Conservation (phyloP, 2,888 invertebrate genomes). For the Brenthis daphne region DNA sequence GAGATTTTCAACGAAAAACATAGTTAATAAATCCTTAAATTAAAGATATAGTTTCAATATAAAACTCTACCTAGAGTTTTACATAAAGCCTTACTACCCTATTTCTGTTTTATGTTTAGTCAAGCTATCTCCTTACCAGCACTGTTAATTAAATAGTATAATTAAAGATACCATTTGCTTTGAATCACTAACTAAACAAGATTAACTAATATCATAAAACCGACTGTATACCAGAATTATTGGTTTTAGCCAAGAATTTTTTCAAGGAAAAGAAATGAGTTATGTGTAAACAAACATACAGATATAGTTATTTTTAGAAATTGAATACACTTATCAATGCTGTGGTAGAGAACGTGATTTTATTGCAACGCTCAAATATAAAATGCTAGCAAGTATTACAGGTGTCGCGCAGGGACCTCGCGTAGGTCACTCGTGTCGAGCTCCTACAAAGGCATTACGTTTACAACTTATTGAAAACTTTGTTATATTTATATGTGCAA, state of each 20-base stretch:
- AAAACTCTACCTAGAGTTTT: too few relatives aligned
- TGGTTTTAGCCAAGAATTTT: too few relatives aligned
- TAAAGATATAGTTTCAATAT: too few relatives aligned
- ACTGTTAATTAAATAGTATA: slow-evolving; percentile 38
- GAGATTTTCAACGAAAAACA: too few relatives aligned
- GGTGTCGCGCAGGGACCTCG: slow-evolving; percentile 44
- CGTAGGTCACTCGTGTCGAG: slow-evolving; percentile 27
- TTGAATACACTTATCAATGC: neutral
- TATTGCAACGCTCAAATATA: slow-evolving; percentile 40
- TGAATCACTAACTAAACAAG: slow-evolving; percentile 39
- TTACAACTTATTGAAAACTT: neutral
- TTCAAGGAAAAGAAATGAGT: neutral
- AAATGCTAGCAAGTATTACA: slow-evolving; percentile 41
- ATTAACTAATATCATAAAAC: neutral
- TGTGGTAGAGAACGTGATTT: slow-evolving; percentile 22
- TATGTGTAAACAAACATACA: neutral
- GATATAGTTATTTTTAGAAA: neutral
- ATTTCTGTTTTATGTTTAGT: slow-evolving; percentile 29
- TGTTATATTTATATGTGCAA: neutral
- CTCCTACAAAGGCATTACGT: neutral
- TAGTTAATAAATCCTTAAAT: too few relatives aligned
- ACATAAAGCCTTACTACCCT: neutral
- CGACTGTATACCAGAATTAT: neutral
- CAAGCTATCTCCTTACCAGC: slow-evolving; percentile 37
- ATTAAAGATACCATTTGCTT: slow-evolving; percentile 27